A percentile compares a stretch with the other conserved stretches of the same genome.
Conservation (phyloP, 2,113 vertebrate species). For the Psilopogon haemacephalus region DNA sequence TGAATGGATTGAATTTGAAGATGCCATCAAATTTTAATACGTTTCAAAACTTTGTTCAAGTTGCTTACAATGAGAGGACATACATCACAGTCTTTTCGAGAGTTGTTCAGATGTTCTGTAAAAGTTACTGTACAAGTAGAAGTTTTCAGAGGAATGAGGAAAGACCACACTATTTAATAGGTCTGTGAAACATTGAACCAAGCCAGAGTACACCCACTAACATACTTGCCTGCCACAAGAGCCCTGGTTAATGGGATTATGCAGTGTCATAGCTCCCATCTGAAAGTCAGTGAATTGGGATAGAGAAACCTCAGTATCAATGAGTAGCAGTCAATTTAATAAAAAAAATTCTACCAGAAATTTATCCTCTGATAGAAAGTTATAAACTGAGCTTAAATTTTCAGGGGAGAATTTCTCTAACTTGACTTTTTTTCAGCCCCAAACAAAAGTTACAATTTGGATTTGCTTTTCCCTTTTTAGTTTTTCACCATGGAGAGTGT, state of each 20-base stretch:
- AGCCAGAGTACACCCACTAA: background rate
- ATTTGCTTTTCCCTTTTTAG: background rate
- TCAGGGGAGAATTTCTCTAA: background rate
- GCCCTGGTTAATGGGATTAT: accelerated
- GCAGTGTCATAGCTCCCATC: background rate
- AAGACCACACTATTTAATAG: background rate
- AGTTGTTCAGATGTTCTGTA: background rate
- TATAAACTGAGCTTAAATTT: background rate
- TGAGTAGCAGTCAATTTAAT: background rate
- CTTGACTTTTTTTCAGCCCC: too few species aligned
- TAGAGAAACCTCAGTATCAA: background rate
- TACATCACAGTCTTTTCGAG: background rate
- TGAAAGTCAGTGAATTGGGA: background rate
- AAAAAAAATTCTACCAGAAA: background rate
- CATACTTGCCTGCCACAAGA: background rate
- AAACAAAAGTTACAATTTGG: background rate
- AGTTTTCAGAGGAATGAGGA: background rate
- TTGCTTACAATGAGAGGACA: background rate
- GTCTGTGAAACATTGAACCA: background rate
- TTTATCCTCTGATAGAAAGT: background rate
- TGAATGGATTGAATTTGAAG: background rate
- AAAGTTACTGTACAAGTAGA: too few species aligned
- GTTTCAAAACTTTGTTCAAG: background rate
- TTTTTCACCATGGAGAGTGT: background rate
- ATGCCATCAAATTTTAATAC: background rate